phyloP scores from a whole-genome alignment of 1,140 invertebrate species.

The Dendroctonus ponderosae region DNA sequence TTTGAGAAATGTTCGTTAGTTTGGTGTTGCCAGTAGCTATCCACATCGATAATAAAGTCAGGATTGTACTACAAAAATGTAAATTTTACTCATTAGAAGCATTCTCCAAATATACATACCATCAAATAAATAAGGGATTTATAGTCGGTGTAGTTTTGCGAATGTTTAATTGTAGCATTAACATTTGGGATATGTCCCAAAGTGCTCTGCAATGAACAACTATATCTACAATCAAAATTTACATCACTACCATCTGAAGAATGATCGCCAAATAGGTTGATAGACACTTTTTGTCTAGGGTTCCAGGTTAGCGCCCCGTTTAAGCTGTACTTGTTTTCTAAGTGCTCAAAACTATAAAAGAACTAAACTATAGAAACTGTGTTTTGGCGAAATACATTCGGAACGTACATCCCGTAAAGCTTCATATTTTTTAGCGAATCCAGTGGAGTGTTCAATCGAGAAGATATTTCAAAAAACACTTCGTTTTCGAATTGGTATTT shows the following conservation, averaged over 20 bases:
- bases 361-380: background rate
- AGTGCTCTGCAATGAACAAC: conserved; percentile 58
- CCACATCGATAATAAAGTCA: conserved; percentile 56
- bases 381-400: background rate
- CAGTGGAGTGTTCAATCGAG: conserved; percentile 68
- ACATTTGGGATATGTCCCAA: conserved; percentile 58
- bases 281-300: conserved; percentile 55
- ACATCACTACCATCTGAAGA: conserved; percentile 41
- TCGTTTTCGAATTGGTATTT: conserved; percentile 53
- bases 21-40: conserved; percentile 58
- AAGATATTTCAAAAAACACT: conserved; percentile 39
- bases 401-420: conserved; percentile 60
- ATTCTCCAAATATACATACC: conserved; percentile 35
- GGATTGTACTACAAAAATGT: conserved; percentile 51
- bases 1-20: conserved; percentile 52
- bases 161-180: conserved; percentile 57
- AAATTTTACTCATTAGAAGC: conserved; percentile 1
- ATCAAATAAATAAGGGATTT: conserved; percentile 56
- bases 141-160: conserved; percentile 51
- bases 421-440: conserved; percentile 69
- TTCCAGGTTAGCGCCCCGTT: conserved; percentile 58
- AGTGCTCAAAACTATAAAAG: conserved; percentile 50
- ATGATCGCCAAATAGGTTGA: conserved; percentile 56
- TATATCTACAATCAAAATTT: conserved; percentile 52
- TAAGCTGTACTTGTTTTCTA: conserved; percentile 45